These are phyloP conservation scores for Trichopoda pennipes DNA, from an alignment of 2,888 invertebrate genomes.

Conservation along the genomic window DNA sequence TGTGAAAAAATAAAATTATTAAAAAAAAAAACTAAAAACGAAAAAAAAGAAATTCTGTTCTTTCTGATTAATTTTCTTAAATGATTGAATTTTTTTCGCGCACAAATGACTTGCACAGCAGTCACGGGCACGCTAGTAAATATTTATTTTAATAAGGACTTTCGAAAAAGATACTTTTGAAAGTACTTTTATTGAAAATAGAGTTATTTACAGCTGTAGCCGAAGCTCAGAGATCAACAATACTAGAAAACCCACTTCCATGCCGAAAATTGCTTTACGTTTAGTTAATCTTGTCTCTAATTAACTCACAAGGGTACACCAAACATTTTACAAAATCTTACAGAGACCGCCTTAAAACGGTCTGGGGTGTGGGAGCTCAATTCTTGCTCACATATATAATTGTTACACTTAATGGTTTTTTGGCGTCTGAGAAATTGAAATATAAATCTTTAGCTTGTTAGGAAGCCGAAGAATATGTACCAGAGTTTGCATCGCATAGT, in stretches of 20 bases:
- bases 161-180: too few relatives aligned
- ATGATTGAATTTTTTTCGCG: too few relatives aligned
- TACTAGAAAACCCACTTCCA: slow-evolving; percentile 73
- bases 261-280: slow-evolving; percentile 67
- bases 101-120: too few relatives aligned
- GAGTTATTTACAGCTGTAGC: too few relatives aligned
- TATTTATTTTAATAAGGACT: too few relatives aligned
- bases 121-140: too few relatives aligned
- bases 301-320: slow-evolving; percentile 69
- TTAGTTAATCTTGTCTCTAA: slow-evolving; percentile 67
- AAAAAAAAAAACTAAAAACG: too few relatives aligned
- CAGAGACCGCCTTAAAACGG: slow-evolving; percentile 72
- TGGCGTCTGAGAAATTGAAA: slow-evolving; percentile 24
- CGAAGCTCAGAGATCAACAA: slow-evolving; percentile 91
- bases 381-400: slow-evolving; percentile 76
- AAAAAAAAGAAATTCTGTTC: too few relatives aligned
- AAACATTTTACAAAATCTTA: slow-evolving; percentile 75
- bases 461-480: slow-evolving; percentile 79
- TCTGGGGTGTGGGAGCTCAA: slow-evolving; percentile 60
- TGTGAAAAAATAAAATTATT: too few relatives aligned
- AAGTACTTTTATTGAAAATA: too few relatives aligned
- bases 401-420: slow-evolving; percentile 74
- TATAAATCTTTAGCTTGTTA: slow-evolving; percentile 19
- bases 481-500: slow-evolving; percentile 74
- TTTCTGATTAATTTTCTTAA: too few relatives aligned